Conservation (phyloP, 2,888 invertebrate genomes). For the Dorcus parallelipipedus region DNA sequence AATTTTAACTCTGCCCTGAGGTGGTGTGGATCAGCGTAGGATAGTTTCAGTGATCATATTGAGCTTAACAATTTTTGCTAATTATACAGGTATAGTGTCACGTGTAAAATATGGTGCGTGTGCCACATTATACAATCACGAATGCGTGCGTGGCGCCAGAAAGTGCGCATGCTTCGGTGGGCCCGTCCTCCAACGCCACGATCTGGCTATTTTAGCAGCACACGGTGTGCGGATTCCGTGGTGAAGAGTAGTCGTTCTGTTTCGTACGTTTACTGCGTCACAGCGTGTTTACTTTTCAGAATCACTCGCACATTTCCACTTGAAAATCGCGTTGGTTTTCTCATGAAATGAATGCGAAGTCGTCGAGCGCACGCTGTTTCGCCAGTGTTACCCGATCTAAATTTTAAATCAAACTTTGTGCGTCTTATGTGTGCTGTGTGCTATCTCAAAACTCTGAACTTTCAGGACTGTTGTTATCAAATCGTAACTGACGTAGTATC, state of each 20-base stretch:
- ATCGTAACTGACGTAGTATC: constrained; percentile 25
- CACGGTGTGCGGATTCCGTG: constrained; percentile 34
- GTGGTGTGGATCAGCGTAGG: too few species aligned
- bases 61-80: background rate
- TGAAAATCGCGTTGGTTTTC: too few species aligned
- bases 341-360: background rate
- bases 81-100: constrained; percentile 6
- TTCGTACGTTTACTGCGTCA: constrained; percentile 27
- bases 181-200: constrained; percentile 39
- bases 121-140: constrained; percentile 43
- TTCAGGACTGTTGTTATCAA: constrained; percentile 27
- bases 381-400: constrained; percentile 3
- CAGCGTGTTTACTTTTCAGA: constrained; percentile 16
- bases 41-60: background rate
- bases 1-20: too few species aligned
- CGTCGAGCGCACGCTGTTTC: background rate
- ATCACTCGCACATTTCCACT: too few species aligned
- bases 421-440: constrained; percentile 29
- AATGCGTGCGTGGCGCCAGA: constrained; percentile 46
- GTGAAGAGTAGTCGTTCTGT: constrained; percentile 11
- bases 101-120: constrained; percentile 38
- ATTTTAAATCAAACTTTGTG: constrained; percentile 21
- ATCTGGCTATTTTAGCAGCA: constrained; percentile 22
- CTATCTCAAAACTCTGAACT: constrained; percentile 26
- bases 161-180: constrained; percentile 40